A percentile compares a stretch with the other conserved stretches of the same genome.
These are phyloP conservation scores for Liposcelis brunnea DNA, from an alignment of 2,888 invertebrate genomes.

Conservation along the genomic window DNA sequence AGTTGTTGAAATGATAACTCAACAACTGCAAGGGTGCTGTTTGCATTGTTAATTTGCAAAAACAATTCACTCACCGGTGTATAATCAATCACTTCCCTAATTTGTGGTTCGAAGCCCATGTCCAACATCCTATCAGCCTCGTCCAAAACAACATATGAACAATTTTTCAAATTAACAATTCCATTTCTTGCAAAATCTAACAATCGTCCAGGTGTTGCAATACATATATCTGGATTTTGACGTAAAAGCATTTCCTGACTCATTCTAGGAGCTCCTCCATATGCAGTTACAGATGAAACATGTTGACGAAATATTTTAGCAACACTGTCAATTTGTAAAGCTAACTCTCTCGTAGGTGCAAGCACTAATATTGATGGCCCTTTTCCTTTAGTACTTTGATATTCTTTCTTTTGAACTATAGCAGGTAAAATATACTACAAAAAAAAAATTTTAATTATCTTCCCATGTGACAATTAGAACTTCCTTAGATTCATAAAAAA, in stretches of 20 bases:
- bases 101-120: slow-evolving; percentile 96
- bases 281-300: slow-evolving; percentile 84
- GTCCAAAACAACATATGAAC: slow-evolving; percentile 79
- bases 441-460: slow-evolving; percentile 4
- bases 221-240: slow-evolving; percentile 68
- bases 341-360: slow-evolving; percentile 76
- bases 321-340: slow-evolving; percentile 82
- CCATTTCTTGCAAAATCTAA: slow-evolving; percentile 69
- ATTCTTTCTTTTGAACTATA: slow-evolving; percentile 87
- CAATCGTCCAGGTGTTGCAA: slow-evolving; percentile 76
- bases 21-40: too few species aligned
- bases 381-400: slow-evolving; percentile 67
- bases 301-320: slow-evolving; percentile 82
- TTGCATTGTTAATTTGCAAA: too few species aligned
- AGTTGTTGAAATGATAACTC: too few species aligned
- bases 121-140: slow-evolving; percentile 93
- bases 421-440: slow-evolving; percentile 70
- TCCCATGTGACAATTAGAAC: background rate
- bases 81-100: slow-evolving; percentile 82
- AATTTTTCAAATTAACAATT: slow-evolving; percentile 62
- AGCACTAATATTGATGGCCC: slow-evolving; percentile 84
- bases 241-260: too few species aligned
- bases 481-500: background rate
- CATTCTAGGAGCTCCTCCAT: slow-evolving; percentile 97
- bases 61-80: slow-evolving; percentile 45